Conservation (phyloP, 2,888 invertebrate genomes). For the Mythimna ferrago region DNA sequence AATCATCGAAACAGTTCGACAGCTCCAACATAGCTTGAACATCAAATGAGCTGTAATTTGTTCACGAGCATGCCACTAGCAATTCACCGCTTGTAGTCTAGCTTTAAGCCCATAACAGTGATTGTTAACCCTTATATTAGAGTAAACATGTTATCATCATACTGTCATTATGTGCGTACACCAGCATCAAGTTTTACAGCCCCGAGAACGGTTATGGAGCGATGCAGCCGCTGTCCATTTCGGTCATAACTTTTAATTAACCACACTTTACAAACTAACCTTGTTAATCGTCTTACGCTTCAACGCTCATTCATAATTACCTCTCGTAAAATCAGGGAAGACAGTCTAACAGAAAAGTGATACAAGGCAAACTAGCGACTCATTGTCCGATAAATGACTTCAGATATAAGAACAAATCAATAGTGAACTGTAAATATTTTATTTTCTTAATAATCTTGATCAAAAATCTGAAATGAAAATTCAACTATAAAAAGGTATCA, state of each 20-base stretch:
- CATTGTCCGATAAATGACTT: neutral
- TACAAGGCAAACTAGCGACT: neutral
- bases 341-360: slow-evolving; percentile 16
- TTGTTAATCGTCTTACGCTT: slow-evolving; percentile 76
- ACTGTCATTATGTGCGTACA: slow-evolving; percentile 19
- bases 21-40: slow-evolving; percentile 16
- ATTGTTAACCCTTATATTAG: slow-evolving; percentile 21
- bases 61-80: slow-evolving; percentile 4
- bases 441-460: too few species aligned
- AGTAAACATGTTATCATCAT: slow-evolving; percentile 22
- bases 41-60: slow-evolving; percentile 37
- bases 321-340: slow-evolving; percentile 47
- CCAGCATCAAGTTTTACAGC: slow-evolving; percentile 41
- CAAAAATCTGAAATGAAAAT: neutral
- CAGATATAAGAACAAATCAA: neutral
- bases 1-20: slow-evolving; percentile 20
- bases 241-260: slow-evolving; percentile 82
- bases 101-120: slow-evolving; percentile 9
- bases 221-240: slow-evolving; percentile 68
- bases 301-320: slow-evolving; percentile 69
- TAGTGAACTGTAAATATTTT: neutral
- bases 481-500: neutral
- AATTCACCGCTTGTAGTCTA: slow-evolving; percentile 8
- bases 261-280: slow-evolving; percentile 79
- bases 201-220: slow-evolving; percentile 45